Base-by-base conservation (phyloP, 2,888 invertebrate species). In the Mythimna impura region DNA sequence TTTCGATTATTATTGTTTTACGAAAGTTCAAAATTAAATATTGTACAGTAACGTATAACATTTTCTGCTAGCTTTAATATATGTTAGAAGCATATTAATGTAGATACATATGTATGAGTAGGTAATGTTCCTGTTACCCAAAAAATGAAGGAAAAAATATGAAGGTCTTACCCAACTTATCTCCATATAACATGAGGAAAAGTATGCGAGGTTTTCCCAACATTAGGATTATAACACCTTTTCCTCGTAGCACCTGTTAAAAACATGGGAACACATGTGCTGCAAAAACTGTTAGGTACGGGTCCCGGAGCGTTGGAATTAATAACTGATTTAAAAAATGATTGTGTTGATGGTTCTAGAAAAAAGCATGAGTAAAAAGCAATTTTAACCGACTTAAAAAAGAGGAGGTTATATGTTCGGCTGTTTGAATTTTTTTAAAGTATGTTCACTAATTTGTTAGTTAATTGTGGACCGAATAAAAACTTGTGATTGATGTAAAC, bases 201-300 rank as follows among this genome's bases (percentile, higher is more conserved):
- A 74, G 60, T 76, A 43, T 69, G 60, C 34, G 70, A 71, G 63
- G 68, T 62, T 77, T 82, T 61, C 54, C 79, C 40, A 65, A 71
- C 74, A 75, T 73, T 40, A 71, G 72, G 71, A 80, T 77, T 73
- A 75, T 55, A 75, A 62, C 70, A 83, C 83, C 62, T 80, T 80
- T 70, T 68, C 64, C 14, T 17, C 22, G 70, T 50, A 75, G 50
- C 83, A 78, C 63, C 75, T 83, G 80, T 52, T 83, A 40, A 36
- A 47, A 65, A 52, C 63, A 75, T 55, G 63, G 67, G 17, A 62
- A 60, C 50, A 36, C 62, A 64, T 71, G 47, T 52, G 66, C 12
- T 14, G 52, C 17, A 60, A 75, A 83, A 73, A 71, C 71, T 68
- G 61, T 69, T 36, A 10, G 63, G 17, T 47, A 47, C 3, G 36